Conservation (phyloP, 1,140 invertebrate genomes). For the Zaprionus kolodkinae region DNA sequence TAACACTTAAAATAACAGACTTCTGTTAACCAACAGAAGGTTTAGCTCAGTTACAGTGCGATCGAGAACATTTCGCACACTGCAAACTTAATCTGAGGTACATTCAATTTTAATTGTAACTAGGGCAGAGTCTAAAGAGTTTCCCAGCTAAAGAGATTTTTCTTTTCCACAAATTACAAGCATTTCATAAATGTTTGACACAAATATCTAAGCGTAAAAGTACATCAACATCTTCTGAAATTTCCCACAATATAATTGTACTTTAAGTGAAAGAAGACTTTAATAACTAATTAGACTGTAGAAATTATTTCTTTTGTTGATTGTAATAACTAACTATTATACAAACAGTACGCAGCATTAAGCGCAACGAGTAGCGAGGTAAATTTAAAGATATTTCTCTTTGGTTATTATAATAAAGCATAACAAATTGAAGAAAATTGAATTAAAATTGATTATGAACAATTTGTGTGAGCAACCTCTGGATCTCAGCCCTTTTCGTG, state of each 20-base stretch:
- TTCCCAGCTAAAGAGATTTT: not conserved
- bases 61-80: slow-evolving; percentile 3
- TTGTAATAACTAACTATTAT: not conserved
- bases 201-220: not conserved
- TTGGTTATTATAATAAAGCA: slow-evolving; percentile 1
- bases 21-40: too few relatives aligned
- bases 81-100: slow-evolving; percentile 52
- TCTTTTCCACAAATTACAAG: too few relatives aligned
- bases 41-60: too few relatives aligned
- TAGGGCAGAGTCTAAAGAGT: slow-evolving; percentile 2
- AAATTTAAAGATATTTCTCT: not conserved
- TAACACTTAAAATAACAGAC: too few relatives aligned
- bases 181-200: not conserved
- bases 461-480: not conserved
- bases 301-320: not conserved
- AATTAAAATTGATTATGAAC: slow-evolving; percentile 3
- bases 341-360: not conserved
- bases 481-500: slow-evolving; percentile 4
- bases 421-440: not conserved
- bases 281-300: not conserved
- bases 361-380: not conserved
- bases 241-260: not conserved
- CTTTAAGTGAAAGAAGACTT: not conserved
- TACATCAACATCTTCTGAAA: not conserved
- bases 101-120: slow-evolving; percentile 63